phyloP scores from a whole-genome alignment of 2,797 vertebrate genomes.

The Bryconaethiops microstoma region DNA sequence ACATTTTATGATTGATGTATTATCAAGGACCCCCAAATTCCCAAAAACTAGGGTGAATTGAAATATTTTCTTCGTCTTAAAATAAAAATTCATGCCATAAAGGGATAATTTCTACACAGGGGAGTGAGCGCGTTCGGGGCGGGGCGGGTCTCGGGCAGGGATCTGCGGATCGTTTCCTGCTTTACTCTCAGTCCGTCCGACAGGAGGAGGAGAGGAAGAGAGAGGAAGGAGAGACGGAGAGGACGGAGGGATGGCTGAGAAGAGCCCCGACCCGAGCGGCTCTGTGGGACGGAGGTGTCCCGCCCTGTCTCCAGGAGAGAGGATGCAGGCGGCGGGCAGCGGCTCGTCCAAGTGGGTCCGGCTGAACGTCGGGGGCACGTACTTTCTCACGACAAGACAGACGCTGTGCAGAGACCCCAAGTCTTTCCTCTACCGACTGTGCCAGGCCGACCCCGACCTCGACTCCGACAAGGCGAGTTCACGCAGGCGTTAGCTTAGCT shows the following conservation, averaged over 20 bases:
- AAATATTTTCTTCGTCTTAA: too few species aligned
- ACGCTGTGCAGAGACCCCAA: slow-evolving; percentile 94
- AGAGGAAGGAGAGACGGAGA: slow-evolving; percentile 60
- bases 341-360: slow-evolving; percentile 91
- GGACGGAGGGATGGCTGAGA: slow-evolving; percentile 90
- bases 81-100: too few species aligned
- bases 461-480: slow-evolving; percentile 91
- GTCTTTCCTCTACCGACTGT: slow-evolving; percentile 94
- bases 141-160: background rate
- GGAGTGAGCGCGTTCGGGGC: background rate
- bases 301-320: slow-evolving; percentile 74
- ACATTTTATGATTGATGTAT: too few species aligned
- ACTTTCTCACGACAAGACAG: slow-evolving; percentile 95
- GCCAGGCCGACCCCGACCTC: slow-evolving; percentile 96
- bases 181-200: slow-evolving; percentile 45
- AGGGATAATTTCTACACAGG: too few species aligned
- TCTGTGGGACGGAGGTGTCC: slow-evolving; percentile 82
- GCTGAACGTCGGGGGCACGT: slow-evolving; percentile 96
- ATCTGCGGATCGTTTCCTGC: slow-evolving; percentile 61
- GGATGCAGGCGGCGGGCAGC: slow-evolving; percentile 61
- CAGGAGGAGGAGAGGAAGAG: background rate
- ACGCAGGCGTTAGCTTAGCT: background rate
- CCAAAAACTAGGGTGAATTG: too few species aligned
- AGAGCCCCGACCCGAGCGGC: slow-evolving; percentile 81
- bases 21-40: too few species aligned